phyloP scores from a whole-genome alignment of 2,888 invertebrate genomes.

The Xiphydria camelus region DNA sequence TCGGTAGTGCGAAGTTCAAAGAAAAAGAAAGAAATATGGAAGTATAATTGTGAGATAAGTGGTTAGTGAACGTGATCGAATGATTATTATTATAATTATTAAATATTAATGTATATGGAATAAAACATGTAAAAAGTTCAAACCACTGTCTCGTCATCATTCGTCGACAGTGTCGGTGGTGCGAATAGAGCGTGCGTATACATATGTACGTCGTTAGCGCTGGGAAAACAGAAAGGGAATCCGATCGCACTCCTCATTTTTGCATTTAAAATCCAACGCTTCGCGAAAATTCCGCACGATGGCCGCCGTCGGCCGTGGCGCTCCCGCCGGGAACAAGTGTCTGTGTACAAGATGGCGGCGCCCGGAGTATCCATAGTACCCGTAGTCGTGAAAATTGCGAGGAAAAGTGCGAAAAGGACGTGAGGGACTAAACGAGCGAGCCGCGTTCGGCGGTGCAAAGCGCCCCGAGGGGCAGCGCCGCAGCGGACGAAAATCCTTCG shows the following conservation, averaged over 20 bases:
- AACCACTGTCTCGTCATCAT: too few relatives aligned
- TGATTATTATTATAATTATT: slow-evolving; percentile 35
- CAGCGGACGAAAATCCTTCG: slow-evolving; percentile 1
- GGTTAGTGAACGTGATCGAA: slow-evolving; percentile 31
- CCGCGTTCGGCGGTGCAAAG: slow-evolving; percentile 12
- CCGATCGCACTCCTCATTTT: too few relatives aligned
- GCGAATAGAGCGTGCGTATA: too few relatives aligned
- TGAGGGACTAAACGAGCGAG: not conserved
- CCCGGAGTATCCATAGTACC: slow-evolving; percentile 28
- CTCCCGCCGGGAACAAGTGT: slow-evolving; percentile 17
- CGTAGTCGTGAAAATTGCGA: slow-evolving; percentile 15
- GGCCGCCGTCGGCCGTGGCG: too few relatives aligned
- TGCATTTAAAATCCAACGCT: too few relatives aligned
- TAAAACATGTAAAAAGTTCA: slow-evolving; percentile 24
- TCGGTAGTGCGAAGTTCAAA: slow-evolving; percentile 17
- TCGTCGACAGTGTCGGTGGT: slow-evolving; percentile 4
- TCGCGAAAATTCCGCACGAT: too few relatives aligned
- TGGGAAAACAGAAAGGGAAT: too few relatives aligned
- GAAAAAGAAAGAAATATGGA: not conserved
- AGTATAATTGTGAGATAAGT: slow-evolving; percentile 30
- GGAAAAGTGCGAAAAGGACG: not conserved
- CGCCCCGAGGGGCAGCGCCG: slow-evolving; percentile 8
- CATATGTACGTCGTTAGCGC: too few relatives aligned
- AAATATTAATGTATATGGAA: slow-evolving; percentile 29
- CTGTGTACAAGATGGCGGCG: slow-evolving; percentile 44